phyloP scores from a whole-genome alignment of 2,797 vertebrate species.

The Falco columbarius region DNA sequence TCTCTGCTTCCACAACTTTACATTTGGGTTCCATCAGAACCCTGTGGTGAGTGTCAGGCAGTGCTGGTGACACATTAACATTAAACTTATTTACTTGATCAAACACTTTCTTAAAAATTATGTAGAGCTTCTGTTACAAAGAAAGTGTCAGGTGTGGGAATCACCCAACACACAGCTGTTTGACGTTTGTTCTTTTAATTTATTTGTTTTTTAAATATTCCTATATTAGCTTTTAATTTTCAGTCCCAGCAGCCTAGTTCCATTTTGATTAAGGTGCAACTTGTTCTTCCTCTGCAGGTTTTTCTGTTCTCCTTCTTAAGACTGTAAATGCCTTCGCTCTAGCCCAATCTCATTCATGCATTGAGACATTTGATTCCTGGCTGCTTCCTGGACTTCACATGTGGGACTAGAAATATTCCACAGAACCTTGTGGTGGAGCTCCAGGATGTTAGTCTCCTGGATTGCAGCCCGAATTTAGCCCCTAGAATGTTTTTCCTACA shows the following conservation, averaged over 20 bases:
- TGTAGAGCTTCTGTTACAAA: background rate
- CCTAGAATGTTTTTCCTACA: background rate
- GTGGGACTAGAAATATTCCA: background rate
- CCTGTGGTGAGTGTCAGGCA: background rate
- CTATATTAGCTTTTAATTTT: background rate
- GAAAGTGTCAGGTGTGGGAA: background rate
- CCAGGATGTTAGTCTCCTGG: background rate
- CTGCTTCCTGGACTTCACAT: background rate
- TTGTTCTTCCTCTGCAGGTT: background rate
- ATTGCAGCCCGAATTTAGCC: rapidly evolving
- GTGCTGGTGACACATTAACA: background rate
- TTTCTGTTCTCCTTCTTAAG: background rate
- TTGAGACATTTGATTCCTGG: background rate
- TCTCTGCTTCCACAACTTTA: background rate
- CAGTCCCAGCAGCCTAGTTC: background rate
- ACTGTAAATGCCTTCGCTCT: background rate
- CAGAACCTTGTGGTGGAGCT: background rate
- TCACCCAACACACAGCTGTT: background rate
- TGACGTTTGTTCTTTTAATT: background rate
- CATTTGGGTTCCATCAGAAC: background rate
- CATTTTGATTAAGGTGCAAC: background rate
- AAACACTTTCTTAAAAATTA: background rate
- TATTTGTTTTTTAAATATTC: background rate
- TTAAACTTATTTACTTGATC: background rate
- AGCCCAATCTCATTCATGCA: background rate